Evolutionary conservation across 2,888 invertebrate species (phyloP), one percentile per base, ranked within the genome.

Genomic region (Seladonia tumulorum): DNA sequence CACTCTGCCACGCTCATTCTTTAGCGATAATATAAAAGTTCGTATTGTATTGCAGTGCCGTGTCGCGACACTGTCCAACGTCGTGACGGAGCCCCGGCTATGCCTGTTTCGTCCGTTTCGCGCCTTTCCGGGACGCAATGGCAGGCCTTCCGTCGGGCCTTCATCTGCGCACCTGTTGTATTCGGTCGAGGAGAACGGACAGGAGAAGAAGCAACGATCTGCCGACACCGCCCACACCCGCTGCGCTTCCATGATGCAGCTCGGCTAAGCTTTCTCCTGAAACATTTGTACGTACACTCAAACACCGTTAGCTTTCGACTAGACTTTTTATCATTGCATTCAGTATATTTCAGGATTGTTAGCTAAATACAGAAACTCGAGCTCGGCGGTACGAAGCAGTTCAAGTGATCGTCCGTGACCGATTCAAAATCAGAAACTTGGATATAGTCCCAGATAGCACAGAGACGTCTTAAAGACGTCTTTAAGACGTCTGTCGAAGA

Each of bases 261-360:
- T 96, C 96, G 75, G 96, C 96, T 95, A 96, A 96, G 94, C 96
- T 96, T 95, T 96, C 96, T 95, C 96, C 96, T 96, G 94, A 91
- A 95, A 95, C 94, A 94, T 92, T 92, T 90, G 87, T 85, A 81
- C 72, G 81, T 73, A 84, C 92, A 94, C 93, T 94, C 90, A 93
- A 90, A 86, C 81, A 81, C 83, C 25, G 86, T 29, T 12, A 25
- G 0, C 49, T 53, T 42, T 49, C 57, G 14, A 57, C 35, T n/a
- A 3, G 1, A 4, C 29, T n/a, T 22, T 68, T 42, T 42, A 10
- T n/a, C 39, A 39, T 35, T 39, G 18, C 29, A 68, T 68, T 39
- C 42, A 35, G 7, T 12, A 68, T 35, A 3, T 25, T 5, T 66
- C 8, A 18, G 63, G 63, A 29, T 35, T 66, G 29, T 16, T 66